Base-by-base conservation (phyloP, 2,888 invertebrate species). In the Charanyca ferruginea region DNA sequence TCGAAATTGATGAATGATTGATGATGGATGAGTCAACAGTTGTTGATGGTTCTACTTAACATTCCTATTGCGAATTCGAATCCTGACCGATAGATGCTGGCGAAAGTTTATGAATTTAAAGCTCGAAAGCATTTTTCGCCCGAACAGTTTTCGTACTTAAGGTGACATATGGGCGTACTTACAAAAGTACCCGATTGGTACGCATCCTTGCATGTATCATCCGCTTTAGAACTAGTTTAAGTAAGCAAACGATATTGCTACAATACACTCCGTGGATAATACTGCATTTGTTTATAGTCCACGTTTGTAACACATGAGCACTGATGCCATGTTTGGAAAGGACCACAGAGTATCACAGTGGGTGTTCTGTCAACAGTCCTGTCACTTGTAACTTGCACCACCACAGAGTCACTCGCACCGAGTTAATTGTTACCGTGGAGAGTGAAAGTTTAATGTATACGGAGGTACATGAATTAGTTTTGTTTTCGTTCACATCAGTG, bases 371-470 rank as follows among this genome's bases (percentile, higher is more conserved):
- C 9, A 44, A 16, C 13, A 22, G 32, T 48, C 44, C 18, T 48
- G n/a, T 44, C 60, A 65, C 73, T 72, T 60, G 16, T 57, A 52
- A 45, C 68, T 79, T 77, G 67, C 47, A 41, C 64, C 75, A 44
- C 23, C 23, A 35, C 62, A 62, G 42, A 70, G 78, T 67, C 69
- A 66, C 73, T 74, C 66, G 63, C 72, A 73, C 59, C 66, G 48
- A 78, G 77, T 81, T 86, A 87, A 85, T 87, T 86, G 85, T 85
- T 81, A 66, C 71, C 71, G 79, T 62, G 70, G 83, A 88, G 83
- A 89, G 89, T 85, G 89, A 89, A 89, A 89, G 89, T 87, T 83
- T 83, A 82, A 80, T 79, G 69, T 72, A n/a, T n/a, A n/a, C n/a
- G n/a, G n/a, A n/a, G n/a, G 69, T 79, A 80, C 74, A 82, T 73